A percentile compares a stretch with the other conserved stretches of the same genome.
These are phyloP conservation scores for Deilephila porcellus DNA, from an alignment of 2,888 invertebrate species.

Conservation along the genomic window DNA sequence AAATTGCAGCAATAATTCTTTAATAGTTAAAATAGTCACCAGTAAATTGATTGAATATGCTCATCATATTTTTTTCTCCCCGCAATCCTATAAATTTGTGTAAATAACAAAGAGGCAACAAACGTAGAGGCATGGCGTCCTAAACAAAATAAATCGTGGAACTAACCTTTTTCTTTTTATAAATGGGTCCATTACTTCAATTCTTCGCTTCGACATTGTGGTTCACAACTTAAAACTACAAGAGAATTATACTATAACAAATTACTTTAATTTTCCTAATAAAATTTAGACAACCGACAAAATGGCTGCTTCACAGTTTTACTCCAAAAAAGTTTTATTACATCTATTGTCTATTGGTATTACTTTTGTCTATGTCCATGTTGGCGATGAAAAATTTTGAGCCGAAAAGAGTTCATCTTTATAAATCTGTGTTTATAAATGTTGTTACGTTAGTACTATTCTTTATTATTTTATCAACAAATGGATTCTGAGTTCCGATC, in stretches of 20 bases:
- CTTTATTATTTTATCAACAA: too few relatives aligned
- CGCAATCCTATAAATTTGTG: background rate
- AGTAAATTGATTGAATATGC: background rate
- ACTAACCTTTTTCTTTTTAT: constrained; percentile 89
- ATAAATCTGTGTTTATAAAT: too few relatives aligned
- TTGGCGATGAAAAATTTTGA: background rate
- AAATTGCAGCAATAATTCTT: background rate
- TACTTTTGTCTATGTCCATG: background rate
- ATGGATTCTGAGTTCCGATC: too few relatives aligned
- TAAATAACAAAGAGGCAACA: constrained; percentile 4
- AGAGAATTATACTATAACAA: constrained; percentile 47
- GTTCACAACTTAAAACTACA: constrained; percentile 60
- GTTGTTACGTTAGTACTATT: too few relatives aligned
- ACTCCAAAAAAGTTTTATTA: background rate
- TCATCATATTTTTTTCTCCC: too few relatives aligned
- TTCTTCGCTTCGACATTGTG: constrained; percentile 92
- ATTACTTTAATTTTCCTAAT: constrained; percentile 51
- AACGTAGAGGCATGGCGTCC: constrained; percentile 55
- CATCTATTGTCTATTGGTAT: background rate
- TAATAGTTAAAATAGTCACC: background rate
- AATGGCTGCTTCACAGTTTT: constrained; percentile 62
- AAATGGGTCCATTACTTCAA: constrained; percentile 94
- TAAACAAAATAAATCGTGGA: constrained; percentile 39
- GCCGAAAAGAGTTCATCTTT: too few relatives aligned
- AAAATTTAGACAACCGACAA: constrained; percentile 66